Evolutionary conservation across 2,797 vertebrate genomes (phyloP), one percentile per base, ranked within the genome.

Genomic region (Eulemur coronatus): DNA sequence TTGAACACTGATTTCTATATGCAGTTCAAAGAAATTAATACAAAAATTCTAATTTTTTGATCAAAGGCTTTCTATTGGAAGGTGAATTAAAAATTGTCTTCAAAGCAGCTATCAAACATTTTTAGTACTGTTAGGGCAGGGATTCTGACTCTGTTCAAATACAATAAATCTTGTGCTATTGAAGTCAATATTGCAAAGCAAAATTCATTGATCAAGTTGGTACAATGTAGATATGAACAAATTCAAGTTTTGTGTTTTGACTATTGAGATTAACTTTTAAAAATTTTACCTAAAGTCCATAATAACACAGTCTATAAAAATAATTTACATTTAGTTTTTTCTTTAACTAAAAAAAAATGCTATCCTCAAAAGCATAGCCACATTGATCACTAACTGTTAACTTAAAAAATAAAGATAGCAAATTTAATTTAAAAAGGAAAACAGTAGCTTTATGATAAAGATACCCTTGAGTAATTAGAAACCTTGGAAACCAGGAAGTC

Each of bases 401-500:
- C 95, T 95, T 94, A 89, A 92, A 96, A 97, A 94, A 94, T 93
- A 96, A 97, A 97, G 89, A 78, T 91, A 96, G 73, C 81, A 90
- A 96, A 90, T 93, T 97, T 97, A 97, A 96, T 97, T 97, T 94
- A 67, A 93, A 95, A 97, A 97, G 87, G 41, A 96, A 96, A 97
- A 96, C 92, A 94, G 97, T 95, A 96, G 89, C 96, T 92, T 97
- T 96, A 91, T 93, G 96, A 97, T 91, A 98, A 91, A 95, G 97
- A 97, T 96, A 96, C 89, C 72, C 87, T 96, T 97, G 96, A 97
- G 97, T 98, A 97, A 98, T 67, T 90, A 81, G 93, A 98, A 93
- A 96, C 96, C 84, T 97, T 35, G 22, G 84, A 93, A 97, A 96
- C 89, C 93, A 98, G 96, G 95, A 98, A 97, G 95, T 94, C 81